Conservation (phyloP, 2,888 invertebrate species). For the Bruchidius siliquastri region DNA sequence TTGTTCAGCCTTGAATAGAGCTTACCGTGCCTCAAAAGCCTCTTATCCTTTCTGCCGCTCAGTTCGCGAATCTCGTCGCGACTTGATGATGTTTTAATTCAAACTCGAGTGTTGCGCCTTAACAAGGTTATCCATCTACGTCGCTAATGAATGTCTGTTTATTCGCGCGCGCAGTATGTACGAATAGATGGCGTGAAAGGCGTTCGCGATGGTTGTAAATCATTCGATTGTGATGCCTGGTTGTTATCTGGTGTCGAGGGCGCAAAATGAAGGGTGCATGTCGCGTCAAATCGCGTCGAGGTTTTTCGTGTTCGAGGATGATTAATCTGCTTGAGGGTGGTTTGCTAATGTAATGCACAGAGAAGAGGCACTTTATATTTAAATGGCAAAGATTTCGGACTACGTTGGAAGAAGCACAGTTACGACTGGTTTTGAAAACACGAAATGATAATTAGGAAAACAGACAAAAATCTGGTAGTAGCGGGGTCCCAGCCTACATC, state of each 20-base stretch:
- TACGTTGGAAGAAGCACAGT: too few relatives aligned
- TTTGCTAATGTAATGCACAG: background rate
- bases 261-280: background rate
- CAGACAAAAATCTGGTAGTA: too few relatives aligned
- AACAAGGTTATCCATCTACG: constrained; percentile 4
- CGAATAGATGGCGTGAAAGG: constrained; percentile 1
- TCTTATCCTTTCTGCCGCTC: background rate
- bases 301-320: background rate
- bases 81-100: constrained; percentile 7
- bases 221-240: background rate
- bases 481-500: too few relatives aligned
- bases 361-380: too few relatives aligned
- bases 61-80: constrained; percentile 1
- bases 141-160: constrained; percentile 2
- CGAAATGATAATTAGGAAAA: too few relatives aligned
- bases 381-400: too few relatives aligned
- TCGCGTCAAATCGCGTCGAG: background rate
- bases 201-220: background rate
- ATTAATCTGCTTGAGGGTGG: background rate
- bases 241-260: background rate
- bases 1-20: background rate
- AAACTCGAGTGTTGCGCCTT: background rate
- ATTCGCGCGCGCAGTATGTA: background rate
- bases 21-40: background rate
- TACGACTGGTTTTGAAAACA: too few relatives aligned